These are phyloP conservation scores for Uloborus plumipes DNA, from an alignment of 2,888 invertebrate genomes.

Conservation along the genomic window DNA sequence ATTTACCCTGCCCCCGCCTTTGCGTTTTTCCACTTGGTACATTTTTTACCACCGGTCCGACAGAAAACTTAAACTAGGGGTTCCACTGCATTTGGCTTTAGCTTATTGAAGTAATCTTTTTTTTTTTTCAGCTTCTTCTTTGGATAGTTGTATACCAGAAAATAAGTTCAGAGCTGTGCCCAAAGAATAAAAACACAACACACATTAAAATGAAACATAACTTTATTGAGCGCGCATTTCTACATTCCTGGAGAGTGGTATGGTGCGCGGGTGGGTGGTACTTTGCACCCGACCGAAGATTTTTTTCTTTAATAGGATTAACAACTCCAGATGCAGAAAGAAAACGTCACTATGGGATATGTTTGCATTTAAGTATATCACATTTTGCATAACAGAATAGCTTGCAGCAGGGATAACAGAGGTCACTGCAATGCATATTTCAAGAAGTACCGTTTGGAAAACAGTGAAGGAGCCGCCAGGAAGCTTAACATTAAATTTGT, in stretches of 20 bases:
- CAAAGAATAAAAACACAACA: background rate
- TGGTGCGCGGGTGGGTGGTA: conserved; percentile 44
- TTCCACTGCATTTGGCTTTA: no score
- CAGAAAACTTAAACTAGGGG: no score
- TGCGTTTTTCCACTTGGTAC: no score
- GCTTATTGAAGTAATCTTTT: no score
- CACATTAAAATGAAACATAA: conserved; percentile 53
- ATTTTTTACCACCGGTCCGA: no score
- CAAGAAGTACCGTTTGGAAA: no score
- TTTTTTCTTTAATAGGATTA: conserved; percentile 19
- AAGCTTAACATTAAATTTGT: no score
- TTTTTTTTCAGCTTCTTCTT: no score
- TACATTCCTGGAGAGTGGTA: conserved; percentile 55
- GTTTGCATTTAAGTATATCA: conserved; percentile 52
- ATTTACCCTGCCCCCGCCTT: no score
- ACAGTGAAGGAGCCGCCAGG: no score
- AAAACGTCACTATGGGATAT: conserved; percentile 37
- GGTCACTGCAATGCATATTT: background rate
- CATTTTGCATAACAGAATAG: conserved; percentile 48
- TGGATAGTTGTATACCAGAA: no score
- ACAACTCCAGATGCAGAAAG: conserved; percentile 27
- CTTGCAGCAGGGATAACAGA: background rate
- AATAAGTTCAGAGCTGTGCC: no score
- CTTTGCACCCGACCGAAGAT: conserved; percentile 21
- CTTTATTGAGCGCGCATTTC: conserved; percentile 54